phyloP scores from a whole-genome alignment of 2,113 vertebrate genomes.

The Rhabdomys dilectus region DNA sequence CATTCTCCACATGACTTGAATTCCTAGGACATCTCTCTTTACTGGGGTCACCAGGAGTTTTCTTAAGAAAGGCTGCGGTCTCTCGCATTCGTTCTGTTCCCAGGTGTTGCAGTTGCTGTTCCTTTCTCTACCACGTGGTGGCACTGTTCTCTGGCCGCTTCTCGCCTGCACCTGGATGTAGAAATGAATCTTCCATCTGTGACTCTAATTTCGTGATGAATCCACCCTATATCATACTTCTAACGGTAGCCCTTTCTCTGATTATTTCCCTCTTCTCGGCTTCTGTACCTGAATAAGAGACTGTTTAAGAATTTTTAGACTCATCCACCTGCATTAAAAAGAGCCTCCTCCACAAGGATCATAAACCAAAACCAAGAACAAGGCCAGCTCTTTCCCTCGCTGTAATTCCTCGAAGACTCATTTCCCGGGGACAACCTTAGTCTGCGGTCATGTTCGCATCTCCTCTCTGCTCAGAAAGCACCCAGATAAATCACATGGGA shows the following conservation, averaged over 20 bases:
- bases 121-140: conserved; percentile 11
- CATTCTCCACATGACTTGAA: background rate
- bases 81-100: background rate
- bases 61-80: background rate
- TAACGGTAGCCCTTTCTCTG: background rate
- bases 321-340: background rate
- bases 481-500: background rate
- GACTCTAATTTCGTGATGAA: background rate
- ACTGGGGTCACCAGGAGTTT: accelerated
- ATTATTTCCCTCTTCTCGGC: background rate
- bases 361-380: background rate
- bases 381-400: background rate
- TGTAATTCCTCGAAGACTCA: background rate
- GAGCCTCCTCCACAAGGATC: background rate
- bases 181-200: background rate
- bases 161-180: background rate
- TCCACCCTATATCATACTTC: background rate
- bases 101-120: background rate
- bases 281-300: background rate
- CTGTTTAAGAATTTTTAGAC: background rate
- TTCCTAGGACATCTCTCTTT: background rate
- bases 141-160: background rate
- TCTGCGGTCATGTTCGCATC: background rate
- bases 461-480: background rate
- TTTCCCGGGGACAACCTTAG: background rate